Base-by-base conservation (phyloP, 2,797 vertebrate species). In the Phrynocephalus guinanensis region DNA sequence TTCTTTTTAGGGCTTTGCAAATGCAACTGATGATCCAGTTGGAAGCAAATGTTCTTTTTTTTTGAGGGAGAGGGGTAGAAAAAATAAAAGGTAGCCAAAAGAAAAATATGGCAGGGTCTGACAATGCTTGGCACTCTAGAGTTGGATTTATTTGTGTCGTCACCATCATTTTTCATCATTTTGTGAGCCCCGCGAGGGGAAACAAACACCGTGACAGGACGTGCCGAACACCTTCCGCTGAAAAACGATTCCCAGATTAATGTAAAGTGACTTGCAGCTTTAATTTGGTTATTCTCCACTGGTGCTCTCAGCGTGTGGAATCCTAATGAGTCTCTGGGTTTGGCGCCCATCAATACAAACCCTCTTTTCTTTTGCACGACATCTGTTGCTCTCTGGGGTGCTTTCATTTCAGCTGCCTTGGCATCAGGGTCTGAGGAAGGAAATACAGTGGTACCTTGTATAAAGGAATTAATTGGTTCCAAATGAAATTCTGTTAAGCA, bases 261-360 rank as follows among this genome's bases (percentile, higher is more conserved):
- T 93, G 83, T 82, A 93, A 93, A 89, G 67, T 91, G 93, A 94
- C 85, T 16, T 1, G 7, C 78, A 73, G 60, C 91, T 95, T 93
- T 95, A 94, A 95, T 95, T 91, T 90, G 75, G 88, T 92, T 92
- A 90, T 86, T 93, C 89, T 87, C 85, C 89, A 91, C 90, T 86
- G 84, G 91, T 75, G 71, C 60, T 85, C 86, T 60, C 91, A 73
- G 88, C 33, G 9, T 83, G 91, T 50, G 28, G 93, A 88, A 92
- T 92, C 30, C 71, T 89, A 92, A 93, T 91, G 94, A 93, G 77
- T 81, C 71, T 0, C 3, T 13, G 87, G 84, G 63, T 38, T 50
- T 68, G 82, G 0, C 33, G 3, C 85, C 91, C 92, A 89, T 90
- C 76, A 2, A 88, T 83, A 85, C 30, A 28, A 52, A 90, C 28